Base-by-base conservation (phyloP, 2,797 vertebrate genomes). In the Spondyliosoma cantharus region DNA sequence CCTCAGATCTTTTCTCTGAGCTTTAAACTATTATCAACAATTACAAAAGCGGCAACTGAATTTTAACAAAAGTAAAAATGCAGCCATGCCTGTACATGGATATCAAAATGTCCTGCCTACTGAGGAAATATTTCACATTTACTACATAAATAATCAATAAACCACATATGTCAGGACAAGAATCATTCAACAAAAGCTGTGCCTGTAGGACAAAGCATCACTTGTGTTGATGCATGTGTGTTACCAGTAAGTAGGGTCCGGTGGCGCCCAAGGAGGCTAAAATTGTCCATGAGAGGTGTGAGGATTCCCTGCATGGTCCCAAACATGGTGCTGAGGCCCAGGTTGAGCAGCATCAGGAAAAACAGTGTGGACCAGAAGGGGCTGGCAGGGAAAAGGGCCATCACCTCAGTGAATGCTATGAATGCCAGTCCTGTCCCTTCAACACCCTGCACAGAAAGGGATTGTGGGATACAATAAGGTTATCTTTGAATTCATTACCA, bases 241-340 rank as follows among this genome's bases (percentile, higher is more conserved):
- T 86, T 90, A 96, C 95, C 94, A 0, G 95, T 96, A 29, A 96
- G 92, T 1, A 93, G 19, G 5, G 93, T 95, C 27, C 91, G 87
- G 82, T 95, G 94, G 58, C 87, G 94, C 1, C 93, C 93, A 74
- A 96, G 93, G 60, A 96, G 46, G 94, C 94, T 96, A 88, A 98
- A 99, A 61, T 96, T 98, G 89, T 99, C 98, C 90, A 97, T 98
- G 81, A 98, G 93, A 6, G 98, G 98, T 0, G 98, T 98, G 82
- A 98, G 97, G 88, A 99, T 99, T 27, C 98, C 98, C 95, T 99
- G 97, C 88, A 98, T 98, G 78, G 96, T 98, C 76, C 98, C 98
- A 78, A 99, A 99, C 98, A 99, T 99, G 90, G 97, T 99, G 89
- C 98, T 97, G 46, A 99, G 95, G 59, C 98, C 98, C 83, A 99